Conservation (phyloP, 2,888 invertebrate species). For the Cephus runcator region DNA sequence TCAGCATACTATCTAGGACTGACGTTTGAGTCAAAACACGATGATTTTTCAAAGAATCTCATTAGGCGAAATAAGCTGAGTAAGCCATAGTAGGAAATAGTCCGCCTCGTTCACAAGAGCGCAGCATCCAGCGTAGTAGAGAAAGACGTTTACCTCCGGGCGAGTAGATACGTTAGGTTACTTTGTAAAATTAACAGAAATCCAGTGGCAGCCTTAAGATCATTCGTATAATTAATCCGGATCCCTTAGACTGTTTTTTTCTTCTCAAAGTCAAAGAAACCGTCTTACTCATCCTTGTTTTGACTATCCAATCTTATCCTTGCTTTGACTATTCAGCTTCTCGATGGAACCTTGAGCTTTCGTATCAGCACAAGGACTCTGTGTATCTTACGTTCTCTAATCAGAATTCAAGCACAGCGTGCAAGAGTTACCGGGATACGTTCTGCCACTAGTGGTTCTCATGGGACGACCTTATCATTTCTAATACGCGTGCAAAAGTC, state of each 20-base stretch:
- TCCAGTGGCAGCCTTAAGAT: not conserved
- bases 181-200: not conserved
- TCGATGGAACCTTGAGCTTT: no score
- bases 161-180: not conserved
- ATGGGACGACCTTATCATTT: not conserved
- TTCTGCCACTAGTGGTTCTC: not conserved
- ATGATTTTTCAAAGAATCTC: not conserved
- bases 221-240: not conserved
- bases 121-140: not conserved
- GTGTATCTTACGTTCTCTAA: not conserved
- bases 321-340: no score
- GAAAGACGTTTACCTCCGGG: not conserved
- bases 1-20: not conserved
- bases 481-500: not conserved
- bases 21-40: not conserved
- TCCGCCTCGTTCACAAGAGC: not conserved
- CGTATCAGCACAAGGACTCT: not conserved
- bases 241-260: not conserved
- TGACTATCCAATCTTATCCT: not conserved
- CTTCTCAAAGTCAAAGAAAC: not conserved
- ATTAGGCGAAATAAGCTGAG: not conserved
- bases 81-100: not conserved
- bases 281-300: not conserved
- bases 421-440: not conserved
- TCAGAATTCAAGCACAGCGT: not conserved